Evolutionary conservation across 2,113 vertebrate species (phyloP).

Genomic region (Alligator mississippiensis): DNA sequence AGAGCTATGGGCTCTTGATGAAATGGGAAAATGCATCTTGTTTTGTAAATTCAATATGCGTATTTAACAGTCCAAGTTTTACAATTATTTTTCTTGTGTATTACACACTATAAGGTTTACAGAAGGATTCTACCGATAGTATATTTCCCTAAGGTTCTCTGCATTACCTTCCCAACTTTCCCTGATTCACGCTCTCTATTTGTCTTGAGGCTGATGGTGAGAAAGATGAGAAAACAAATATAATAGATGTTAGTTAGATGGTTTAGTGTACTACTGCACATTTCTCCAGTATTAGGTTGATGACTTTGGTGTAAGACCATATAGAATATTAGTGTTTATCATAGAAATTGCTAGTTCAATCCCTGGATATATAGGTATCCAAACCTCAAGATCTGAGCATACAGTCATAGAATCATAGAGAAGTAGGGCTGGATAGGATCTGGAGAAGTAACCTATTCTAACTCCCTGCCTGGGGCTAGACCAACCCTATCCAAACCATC

Average conservation of each 20-base stretch:
- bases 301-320: not conserved
- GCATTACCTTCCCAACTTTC: constrained; percentile 14
- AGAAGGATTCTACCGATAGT: constrained; percentile 54
- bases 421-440: no score
- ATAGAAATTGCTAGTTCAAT: not conserved
- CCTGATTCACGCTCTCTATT: constrained; percentile 1
- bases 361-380: not conserved
- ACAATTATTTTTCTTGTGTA: constrained; percentile 45
- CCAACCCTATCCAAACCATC: no score
- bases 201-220: constrained; percentile 41
- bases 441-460: no score
- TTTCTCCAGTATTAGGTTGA: not conserved
- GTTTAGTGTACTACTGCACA: not conserved
- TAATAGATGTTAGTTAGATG: constrained; percentile 36
- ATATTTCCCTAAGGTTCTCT: constrained; percentile 57
- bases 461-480: no score
- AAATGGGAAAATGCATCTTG: constrained; percentile 21
- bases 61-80: constrained; percentile 61
- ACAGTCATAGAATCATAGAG: no score
- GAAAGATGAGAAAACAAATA: constrained; percentile 23
- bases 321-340: not conserved
- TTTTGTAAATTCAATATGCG: constrained; percentile 49
- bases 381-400: not conserved
- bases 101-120: constrained; percentile 30
- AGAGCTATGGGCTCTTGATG: not conserved